These are phyloP conservation scores for Ctenopoma multispine DNA, from an alignment of 2,797 vertebrate species.

Conservation along the genomic window DNA sequence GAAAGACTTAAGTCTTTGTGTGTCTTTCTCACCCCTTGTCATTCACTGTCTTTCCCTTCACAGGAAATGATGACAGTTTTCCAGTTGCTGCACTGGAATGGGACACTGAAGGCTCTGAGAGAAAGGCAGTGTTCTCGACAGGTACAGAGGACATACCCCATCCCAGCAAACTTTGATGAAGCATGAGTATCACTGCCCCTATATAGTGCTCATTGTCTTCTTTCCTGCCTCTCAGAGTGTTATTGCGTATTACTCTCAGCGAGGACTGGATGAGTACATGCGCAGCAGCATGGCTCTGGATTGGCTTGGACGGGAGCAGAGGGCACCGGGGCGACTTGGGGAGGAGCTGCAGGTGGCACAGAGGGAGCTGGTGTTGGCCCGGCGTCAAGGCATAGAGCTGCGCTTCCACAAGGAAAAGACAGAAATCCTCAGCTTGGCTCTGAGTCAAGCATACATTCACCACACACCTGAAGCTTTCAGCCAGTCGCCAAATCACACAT, in stretches of 20 bases:
- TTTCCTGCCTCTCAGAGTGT: constrained; percentile 84
- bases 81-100: constrained; percentile 94
- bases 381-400: constrained; percentile 88
- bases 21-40: background rate
- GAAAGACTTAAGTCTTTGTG: constrained; percentile 11
- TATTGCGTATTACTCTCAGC: constrained; percentile 91
- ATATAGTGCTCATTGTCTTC: background rate
- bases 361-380: constrained; percentile 87
- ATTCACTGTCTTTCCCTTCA: constrained; percentile 19
- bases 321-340: constrained; percentile 85
- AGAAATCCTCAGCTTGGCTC: constrained; percentile 90
- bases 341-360: constrained; percentile 88
- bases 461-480: constrained; percentile 56
- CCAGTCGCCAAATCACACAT: constrained; percentile 40
- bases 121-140: constrained; percentile 89
- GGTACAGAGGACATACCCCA: constrained; percentile 74
- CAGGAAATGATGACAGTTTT: constrained; percentile 96
- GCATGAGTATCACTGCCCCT: background rate
- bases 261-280: constrained; percentile 89
- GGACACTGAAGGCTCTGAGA: constrained; percentile 90
- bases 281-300: constrained; percentile 94
- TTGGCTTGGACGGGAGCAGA: constrained; percentile 90
- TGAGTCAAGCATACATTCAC: constrained; percentile 86
- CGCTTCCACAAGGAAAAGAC: constrained; percentile 95
- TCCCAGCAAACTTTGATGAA: background rate